Conservation (phyloP, 37 sponge, comb jelly and placozoan species). For the Halisarca cf. caerulea region DNA sequence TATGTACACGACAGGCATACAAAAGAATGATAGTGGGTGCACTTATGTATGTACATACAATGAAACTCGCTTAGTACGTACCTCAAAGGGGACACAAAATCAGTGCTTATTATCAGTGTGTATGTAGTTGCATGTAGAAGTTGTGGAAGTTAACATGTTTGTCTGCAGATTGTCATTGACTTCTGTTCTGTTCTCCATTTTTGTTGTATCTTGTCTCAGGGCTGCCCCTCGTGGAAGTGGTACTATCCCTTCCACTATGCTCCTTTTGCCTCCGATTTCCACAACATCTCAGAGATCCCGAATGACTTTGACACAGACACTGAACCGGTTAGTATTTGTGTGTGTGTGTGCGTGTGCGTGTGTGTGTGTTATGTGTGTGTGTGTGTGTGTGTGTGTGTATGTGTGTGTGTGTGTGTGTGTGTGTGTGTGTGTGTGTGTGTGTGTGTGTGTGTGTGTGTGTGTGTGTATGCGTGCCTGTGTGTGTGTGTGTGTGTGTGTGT, state of each 20-base stretch:
- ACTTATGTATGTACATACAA: no score
- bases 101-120: no score
- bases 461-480: not conserved
- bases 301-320: slow-evolving; percentile 73
- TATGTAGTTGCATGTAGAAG: not conserved
- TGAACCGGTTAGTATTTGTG: slow-evolving; percentile 41
- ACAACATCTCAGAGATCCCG: slow-evolving; percentile 57
- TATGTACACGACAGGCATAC: no score
- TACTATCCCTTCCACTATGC: slow-evolving; percentile 99
- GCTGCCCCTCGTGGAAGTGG: slow-evolving; percentile 99
- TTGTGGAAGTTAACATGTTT: not conserved
- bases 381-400: not conserved
- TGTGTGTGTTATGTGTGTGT: not conserved
- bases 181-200: not conserved
- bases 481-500: not conserved
- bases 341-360: no score
- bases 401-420: not conserved
- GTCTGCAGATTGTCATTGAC: not conserved
- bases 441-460: no score
- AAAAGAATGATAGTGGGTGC: no score
- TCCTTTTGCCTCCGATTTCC: slow-evolving; percentile 99
- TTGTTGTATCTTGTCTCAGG: slow-evolving; percentile 59
- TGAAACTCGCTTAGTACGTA: no score
- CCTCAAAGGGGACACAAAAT: no score
- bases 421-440: slow-evolving; percentile 12